phyloP scores from a whole-genome alignment of 2,797 vertebrate genomes.

The Anableps anableps region DNA sequence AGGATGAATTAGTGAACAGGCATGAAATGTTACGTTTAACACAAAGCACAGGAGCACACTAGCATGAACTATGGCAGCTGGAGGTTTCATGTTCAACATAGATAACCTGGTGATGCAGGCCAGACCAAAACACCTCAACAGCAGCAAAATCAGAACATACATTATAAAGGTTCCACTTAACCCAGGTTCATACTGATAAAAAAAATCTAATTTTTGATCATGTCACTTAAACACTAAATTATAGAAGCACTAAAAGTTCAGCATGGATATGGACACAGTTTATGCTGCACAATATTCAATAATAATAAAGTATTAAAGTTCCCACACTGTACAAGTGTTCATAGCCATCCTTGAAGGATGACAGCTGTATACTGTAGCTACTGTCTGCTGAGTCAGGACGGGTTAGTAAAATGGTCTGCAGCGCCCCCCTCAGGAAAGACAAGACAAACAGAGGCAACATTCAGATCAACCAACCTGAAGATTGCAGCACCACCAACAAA shows the following conservation, averaged over 20 bases:
- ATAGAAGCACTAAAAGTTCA: background rate
- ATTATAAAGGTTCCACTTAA: background rate
- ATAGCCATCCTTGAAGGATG: conserved; percentile 8
- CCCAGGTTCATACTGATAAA: background rate
- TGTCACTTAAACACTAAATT: background rate
- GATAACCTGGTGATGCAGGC: conserved; percentile 54
- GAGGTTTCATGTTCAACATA: conserved; percentile 70
- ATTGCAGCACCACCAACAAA: background rate
- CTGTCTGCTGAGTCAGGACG: conserved; percentile 5
- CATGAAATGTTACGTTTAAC: conserved; percentile 71
- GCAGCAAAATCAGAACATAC: background rate
- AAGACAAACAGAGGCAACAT: conserved; percentile 7
- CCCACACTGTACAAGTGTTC: conserved; percentile 9
- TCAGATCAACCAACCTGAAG: background rate
- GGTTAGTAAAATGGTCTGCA: conserved; percentile 72
- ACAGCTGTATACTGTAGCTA: background rate
- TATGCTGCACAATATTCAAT: background rate
- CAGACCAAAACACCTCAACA: conserved; percentile 24
- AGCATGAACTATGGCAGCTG: conserved; percentile 48
- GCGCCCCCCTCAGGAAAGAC: conserved; percentile 75
- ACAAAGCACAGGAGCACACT: conserved; percentile 44
- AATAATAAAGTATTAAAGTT: background rate
- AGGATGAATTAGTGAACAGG: conserved; percentile 83
- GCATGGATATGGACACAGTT: background rate
- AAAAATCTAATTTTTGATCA: background rate